Base-by-base conservation (phyloP, 2,113 vertebrate genomes). In the Dissostichus mawsoni region DNA sequence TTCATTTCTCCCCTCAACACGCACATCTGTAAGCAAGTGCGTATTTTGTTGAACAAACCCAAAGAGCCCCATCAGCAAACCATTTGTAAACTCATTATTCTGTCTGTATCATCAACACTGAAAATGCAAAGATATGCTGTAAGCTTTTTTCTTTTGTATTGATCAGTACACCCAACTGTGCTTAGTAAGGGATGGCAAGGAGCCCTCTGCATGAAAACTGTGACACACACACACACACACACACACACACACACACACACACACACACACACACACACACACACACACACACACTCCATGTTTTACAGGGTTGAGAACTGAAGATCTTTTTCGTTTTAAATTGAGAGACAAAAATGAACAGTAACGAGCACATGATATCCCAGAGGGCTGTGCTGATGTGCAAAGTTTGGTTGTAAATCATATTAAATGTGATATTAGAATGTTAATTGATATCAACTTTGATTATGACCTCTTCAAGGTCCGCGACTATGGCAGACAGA, bases 401-500 rank as follows among this genome's bases (percentile, higher is more conserved):
- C 53, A 44, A 55, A 33, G 16, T 52, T 53, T 13, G 65, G 11
- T n/a, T 36, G 53, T 36, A 52, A 2, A 55, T 69, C 29, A 3
- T 29, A 29, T 16, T 69, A 51, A 67, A 16, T 56, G 63, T 55
- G 44, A 66, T 67, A 82, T 76, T 17, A 23, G 48, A 62, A 87
- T 76, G n/a, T 76, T 51, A 25, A 72, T 86, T 73, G 69, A 12
- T 52, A 59, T 76, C 48, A 52, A 72, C 83, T 85, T 74, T 82
- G 81, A 85, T 70, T 64, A 41, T 64, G 69, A 74, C 36, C 67
- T 77, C 25, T 23, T 89, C 78, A 70, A 62, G 80, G 66, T 47
- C 50, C 53, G 86, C 88, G 74, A 69, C 78, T 58, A 78, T 89
- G 75, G 87, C 58, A 90, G 87, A 84, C 52, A 0, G 41, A 74